Conservation (phyloP, 2,888 invertebrate genomes). For the Eilema caniola region DNA sequence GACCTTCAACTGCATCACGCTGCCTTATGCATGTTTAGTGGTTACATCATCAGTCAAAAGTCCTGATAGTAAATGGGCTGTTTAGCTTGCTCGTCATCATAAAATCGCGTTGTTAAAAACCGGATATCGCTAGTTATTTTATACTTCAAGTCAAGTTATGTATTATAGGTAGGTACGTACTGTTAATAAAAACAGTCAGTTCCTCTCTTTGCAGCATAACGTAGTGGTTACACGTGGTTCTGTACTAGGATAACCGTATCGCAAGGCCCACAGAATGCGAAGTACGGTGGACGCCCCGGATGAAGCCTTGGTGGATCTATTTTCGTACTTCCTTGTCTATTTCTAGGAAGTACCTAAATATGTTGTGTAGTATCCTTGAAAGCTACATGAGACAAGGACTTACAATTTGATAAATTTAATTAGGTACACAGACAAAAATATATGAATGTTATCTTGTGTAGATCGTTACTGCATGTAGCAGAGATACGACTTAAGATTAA, state of each 20-base stretch:
- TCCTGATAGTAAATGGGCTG: neutral
- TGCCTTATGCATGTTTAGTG: neutral
- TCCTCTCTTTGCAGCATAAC: neutral
- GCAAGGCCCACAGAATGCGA: neutral
- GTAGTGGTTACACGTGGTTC: neutral
- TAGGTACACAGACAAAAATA: neutral
- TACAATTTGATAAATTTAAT: neutral
- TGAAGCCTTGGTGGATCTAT: neutral
- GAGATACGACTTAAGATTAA: neutral
- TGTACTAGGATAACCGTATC: neutral
- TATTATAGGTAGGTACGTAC: too few relatives aligned
- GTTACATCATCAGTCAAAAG: neutral
- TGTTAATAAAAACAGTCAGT: neutral
- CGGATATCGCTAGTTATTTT: too few relatives aligned
- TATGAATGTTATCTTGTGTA: constrained; percentile 4
- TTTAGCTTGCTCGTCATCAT: neutral
- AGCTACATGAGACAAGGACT: neutral
- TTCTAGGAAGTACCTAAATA: neutral
- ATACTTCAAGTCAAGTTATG: neutral
- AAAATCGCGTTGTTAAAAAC: too few relatives aligned
- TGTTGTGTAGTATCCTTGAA: too few relatives aligned
- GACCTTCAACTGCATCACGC: neutral
- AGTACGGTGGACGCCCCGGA: neutral
- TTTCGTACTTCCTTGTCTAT: neutral
- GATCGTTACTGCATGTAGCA: neutral